Evolutionary conservation across 2,888 invertebrate genomes (phyloP), one percentile per base, ranked within the genome.

Genomic region (Branchellion lobata): DNA sequence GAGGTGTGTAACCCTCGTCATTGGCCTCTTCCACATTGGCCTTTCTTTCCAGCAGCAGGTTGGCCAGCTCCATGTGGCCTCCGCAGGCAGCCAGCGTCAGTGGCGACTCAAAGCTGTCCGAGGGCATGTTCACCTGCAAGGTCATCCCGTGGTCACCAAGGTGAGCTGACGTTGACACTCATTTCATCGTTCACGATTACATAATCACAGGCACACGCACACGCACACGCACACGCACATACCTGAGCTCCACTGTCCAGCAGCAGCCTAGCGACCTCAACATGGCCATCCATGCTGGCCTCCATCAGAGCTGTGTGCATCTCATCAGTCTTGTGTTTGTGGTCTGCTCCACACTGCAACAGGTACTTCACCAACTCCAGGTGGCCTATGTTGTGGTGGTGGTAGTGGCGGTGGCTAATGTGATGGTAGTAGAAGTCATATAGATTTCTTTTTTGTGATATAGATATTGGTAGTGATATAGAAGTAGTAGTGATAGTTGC

Each of bases 261-360:
- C 83, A 99, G 90, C 82, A 98, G 90, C 84, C 95, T 90, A 11
- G 97, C 97, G 73, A 99, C 98, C 89, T 98, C 97, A 0, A 97
- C 95, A 87, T 99, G 98, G 0, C 99, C 98, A 88, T 99, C 98
- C 98, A 99, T 99, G 81, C 96, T 96, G 78, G 98, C 98, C 89
- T 99, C 98, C 97, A 99, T 98, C 69, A 99, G 90, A 69, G 98
- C 98, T 34, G 98, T 98, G 89, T 99, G 98, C 96, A 99, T 96
- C 90, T 99, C 99, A 88, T 98, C 97, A 11, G 97, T 97, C 90
- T 97, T 97, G 90, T 97, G 97, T 89, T 97, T 96, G 88, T 96
- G 91, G 82, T 97, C 96, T 27, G 96, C 96, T 82, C 97, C 97
- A 73, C 96, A 96, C 85, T 94, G 94, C 83, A 99, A 89, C 82